phyloP scores from a whole-genome alignment of 2,797 vertebrate genomes.

The Clarias platycephalus region DNA sequence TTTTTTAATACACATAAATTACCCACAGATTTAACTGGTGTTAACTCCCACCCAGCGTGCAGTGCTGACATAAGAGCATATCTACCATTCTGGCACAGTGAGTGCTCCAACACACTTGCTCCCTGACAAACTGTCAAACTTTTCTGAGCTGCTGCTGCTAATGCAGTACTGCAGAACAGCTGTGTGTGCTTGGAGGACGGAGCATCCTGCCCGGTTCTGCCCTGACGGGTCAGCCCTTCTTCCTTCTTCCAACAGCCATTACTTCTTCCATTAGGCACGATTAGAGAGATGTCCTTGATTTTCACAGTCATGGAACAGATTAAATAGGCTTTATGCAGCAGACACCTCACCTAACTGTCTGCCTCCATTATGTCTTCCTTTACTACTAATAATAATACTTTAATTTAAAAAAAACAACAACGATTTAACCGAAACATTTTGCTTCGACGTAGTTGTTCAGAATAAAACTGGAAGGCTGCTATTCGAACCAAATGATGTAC shows the following conservation, averaged over 20 bases:
- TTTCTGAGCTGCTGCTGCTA: not conserved
- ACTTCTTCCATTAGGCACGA: conserved; percentile 14
- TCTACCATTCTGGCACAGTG: not conserved
- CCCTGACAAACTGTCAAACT: conserved; percentile 16
- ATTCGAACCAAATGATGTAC: not conserved
- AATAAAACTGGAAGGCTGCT: not conserved
- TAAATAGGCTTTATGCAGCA: conserved; percentile 5
- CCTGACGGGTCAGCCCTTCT: conserved; percentile 2
- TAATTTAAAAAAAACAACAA: not conserved
- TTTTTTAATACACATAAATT: not conserved
- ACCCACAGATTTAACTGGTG: not conserved
- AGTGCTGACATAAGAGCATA: not conserved
- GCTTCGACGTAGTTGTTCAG: not conserved
- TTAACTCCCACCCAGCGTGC: not conserved
- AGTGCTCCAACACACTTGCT: not conserved
- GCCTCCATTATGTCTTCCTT: not conserved
- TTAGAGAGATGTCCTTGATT: conserved; percentile 6
- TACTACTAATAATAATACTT: not conserved
- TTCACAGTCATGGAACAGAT: conserved; percentile 17
- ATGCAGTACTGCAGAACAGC: not conserved
- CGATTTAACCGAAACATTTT: not conserved
- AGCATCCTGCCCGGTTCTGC: not conserved
- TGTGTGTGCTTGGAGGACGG: not conserved
- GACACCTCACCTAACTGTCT: conserved; percentile 9
- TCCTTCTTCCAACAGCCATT: conserved; percentile 14